Evolutionary conservation across 92 coral and sea anemone genomes (phyloP), one percentile per base, ranked within the genome.

Genomic region (Paragorgia papillata): DNA sequence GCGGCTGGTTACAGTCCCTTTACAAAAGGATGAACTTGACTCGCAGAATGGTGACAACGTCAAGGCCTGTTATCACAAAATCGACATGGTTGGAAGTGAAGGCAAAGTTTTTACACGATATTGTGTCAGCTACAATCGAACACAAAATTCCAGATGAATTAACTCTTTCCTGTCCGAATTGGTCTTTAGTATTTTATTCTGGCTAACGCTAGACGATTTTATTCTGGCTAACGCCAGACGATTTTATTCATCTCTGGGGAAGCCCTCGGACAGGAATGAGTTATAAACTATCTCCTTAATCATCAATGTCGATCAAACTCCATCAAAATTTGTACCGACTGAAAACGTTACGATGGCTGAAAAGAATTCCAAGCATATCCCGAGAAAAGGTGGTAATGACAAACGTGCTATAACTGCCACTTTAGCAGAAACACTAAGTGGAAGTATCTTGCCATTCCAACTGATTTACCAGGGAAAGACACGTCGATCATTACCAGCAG

Each of bases 401-500:
- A 76, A 66, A 83, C 87, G 83, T 75, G 82, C 69, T 48, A 83
- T 76, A 20, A 83, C 87, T 65, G 82, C 64, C 63, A 83, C 82
- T 75, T 83, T 83, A 34, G 68, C 82, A 67, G 77, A 73, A 60
- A 73, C 86, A 56, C 73, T 73, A 35, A 73, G 81, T 60, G 86
- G 82, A 53, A 66, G 53, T 26, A 39, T 65, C 57, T 66, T 83
- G 22, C 82, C 83, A 67, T 75, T 83, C 29, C 82, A 83, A 49
- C 77, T 75, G 44, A 82, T 82, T 20, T 74, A 62, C 80, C 1
- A 78, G 33, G 75, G 81, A 27, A 82, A 82, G 81, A 83, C 87
- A 63, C 69, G 61, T 74, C 64, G 82, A 51, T 75, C 69, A 64
- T 82, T 75, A 75, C 82, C 82, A 58, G 53, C 66, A 63, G 87